A percentile compares a stretch with the other conserved stretches of the same genome.
phyloP scores from a whole-genome alignment of 2,113 vertebrate species.

The Zosterops japonicus region DNA sequence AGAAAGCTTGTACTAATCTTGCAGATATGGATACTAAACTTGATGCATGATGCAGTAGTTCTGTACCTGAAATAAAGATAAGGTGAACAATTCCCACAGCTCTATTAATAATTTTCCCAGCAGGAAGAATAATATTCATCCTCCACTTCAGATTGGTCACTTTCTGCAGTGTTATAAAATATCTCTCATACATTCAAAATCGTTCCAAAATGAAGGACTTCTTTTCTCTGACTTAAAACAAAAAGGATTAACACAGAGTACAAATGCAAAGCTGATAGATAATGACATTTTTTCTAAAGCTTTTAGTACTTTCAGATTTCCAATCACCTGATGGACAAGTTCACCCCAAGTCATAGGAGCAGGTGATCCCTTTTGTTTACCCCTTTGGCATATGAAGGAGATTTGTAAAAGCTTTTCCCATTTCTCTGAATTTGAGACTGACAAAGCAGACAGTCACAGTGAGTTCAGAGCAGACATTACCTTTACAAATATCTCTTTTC shows the following conservation, averaged over 20 bases:
- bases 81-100: neutral
- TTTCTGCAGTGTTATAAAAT: neutral
- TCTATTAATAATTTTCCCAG: slow-evolving; percentile 15
- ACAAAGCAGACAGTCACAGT: neutral
- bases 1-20: neutral
- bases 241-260: slow-evolving; percentile 39
- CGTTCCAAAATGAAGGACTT: neutral
- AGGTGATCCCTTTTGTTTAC: neutral
- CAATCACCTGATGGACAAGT: neutral
- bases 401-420: slow-evolving; percentile 21
- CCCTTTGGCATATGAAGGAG: neutral
- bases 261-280: slow-evolving; percentile 7
- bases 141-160: neutral
- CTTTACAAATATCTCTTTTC: neutral
- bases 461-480: neutral
- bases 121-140: slow-evolving; percentile 14
- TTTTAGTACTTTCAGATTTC: slow-evolving; percentile 12
- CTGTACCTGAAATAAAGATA: slow-evolving; percentile 41
- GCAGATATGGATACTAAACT: neutral
- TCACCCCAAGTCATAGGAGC: neutral
- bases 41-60: neutral
- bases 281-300: slow-evolving; percentile 18
- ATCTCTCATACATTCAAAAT: neutral
- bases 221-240: slow-evolving; percentile 14
- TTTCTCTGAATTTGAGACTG: neutral